Base-by-base conservation (phyloP, 2,113 vertebrate genomes). In the Pseudolaguvia tuberculata region DNA sequence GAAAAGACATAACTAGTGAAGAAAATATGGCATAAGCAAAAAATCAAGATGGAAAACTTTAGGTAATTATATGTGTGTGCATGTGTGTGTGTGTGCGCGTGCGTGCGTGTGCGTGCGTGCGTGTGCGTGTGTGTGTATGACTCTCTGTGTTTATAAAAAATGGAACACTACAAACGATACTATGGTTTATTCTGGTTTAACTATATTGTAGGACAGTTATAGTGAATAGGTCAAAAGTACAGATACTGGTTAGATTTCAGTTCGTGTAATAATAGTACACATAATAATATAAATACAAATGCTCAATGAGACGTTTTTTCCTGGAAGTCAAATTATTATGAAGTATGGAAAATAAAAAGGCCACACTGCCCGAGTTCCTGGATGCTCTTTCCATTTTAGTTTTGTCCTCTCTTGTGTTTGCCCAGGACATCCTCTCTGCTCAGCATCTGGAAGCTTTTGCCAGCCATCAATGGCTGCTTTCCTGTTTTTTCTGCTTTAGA, bases 391-490 rank as follows among this genome's bases (percentile, higher is more conserved):
- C 63, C 68, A 78, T 75, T 73, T 21, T 69, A 67, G 42, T 69
- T 57, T 45, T 50, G 53, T 75, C 73, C 79, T 57, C 5, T 72
- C 14, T 77, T 63, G 70, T 68, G 57, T 83, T 81, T 86, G 82
- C 85, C 83, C 86, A 86, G 88, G 88, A 89, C 80, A 86, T 90
- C 87, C 88, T 78, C 4, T 86, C 83, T 81, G 66, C 50, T 77
- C 21, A 73, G 73, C 65, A 71, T 42, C 59, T 79, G 53, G 83
- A 78, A 85, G 78, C 76, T 70, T 85, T 76, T 73, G 66, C 62
- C 14, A 72, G 39, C 82, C 81, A 72, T 66, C 70, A 48, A 53
- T 75, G 71, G 17, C 52, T 29, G 20, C 45, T 78, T 87, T 88
- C 88, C 88, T 87, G 84, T 83, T 82, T 80, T 74, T 79, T 53